Conservation (phyloP, 2,888 invertebrate genomes). For the Boloria selene region DNA sequence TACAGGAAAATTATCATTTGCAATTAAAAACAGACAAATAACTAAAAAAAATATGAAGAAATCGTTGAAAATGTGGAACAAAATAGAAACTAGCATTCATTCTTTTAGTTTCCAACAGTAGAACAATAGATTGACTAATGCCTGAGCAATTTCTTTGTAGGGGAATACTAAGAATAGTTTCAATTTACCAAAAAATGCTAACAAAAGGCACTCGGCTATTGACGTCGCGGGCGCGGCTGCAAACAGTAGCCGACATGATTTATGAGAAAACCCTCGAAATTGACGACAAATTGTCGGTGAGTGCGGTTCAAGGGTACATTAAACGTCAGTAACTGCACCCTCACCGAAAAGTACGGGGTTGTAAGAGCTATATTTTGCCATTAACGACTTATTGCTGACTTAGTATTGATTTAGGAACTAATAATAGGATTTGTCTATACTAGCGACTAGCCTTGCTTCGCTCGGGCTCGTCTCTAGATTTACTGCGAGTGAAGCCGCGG, state of each 20-base stretch:
- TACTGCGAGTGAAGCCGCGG: too few relatives aligned
- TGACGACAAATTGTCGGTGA: conserved; percentile 36
- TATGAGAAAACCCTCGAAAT: conserved; percentile 30
- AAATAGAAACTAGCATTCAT: neutral
- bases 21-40: too few relatives aligned
- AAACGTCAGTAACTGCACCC: conserved; percentile 12
- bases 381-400: neutral
- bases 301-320: conserved; percentile 18
- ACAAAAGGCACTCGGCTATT: conserved; percentile 25
- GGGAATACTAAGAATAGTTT: neutral
- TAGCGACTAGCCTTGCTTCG: too few relatives aligned
- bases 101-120: neutral
- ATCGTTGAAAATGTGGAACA: too few relatives aligned
- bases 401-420: neutral
- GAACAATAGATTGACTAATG: conserved; percentile 2
- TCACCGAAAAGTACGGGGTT: conserved; percentile 3
- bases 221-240: conserved; percentile 30
- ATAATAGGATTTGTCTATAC: too few relatives aligned
- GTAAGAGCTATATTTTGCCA: neutral
- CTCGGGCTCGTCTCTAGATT: too few relatives aligned
- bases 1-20: too few relatives aligned
- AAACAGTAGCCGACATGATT: conserved; percentile 37
- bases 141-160: neutral
- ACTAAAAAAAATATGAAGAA: too few relatives aligned
- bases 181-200: conserved; percentile 21